Base-by-base conservation (phyloP, 2,113 vertebrate genomes). In the Pangasianodon hypophthalmus region DNA sequence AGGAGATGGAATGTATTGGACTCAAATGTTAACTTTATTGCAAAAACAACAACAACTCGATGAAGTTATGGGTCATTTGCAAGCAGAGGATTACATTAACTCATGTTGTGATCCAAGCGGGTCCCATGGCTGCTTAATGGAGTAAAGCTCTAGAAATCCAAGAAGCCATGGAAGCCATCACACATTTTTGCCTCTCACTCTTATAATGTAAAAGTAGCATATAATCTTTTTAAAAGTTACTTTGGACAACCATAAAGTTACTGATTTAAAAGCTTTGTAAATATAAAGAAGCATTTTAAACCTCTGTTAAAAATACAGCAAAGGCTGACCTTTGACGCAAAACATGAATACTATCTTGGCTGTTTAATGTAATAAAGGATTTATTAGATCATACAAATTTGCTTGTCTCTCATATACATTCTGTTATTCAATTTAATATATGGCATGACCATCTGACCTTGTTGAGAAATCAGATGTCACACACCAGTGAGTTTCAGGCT, bases 51-150 rank as follows among this genome's bases (percentile, higher is more conserved):
- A 77, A 81, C 24, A 48, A 14, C 26, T n/a, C 4, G 26, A 26
- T 77, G 73, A 80, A 80, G 77, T 81, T 52, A 52, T 29, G 77
- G 77, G 7, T n/a, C 77, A 52, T 80, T 80, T 50, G 75, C 75
- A 44, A 44, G 71, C 71, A 75, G 73, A 46, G 2, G 37, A 24
- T 75, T 46, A 75, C 73, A 75, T 75, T 75, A 75, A 46, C 73
- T 24, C 41, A 46, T 75, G 41, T 11, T 46, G 73, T 75, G 73
- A 44, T 75, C 73, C 73, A 75, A 24, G 7, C 4, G 7, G 41
- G 6, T 75, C 41, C 73, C 46, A 29, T 48, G 75, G 46, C 44
- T 79, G 10, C 46, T 48, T 48, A 50, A 50, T 79, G 46, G 44
- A 79, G 75, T 26, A 3, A 44, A 46, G 16, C 71, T 73, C 1